Base-by-base conservation (phyloP, 2,797 vertebrate genomes). In the Oreonectes daqikongensis region DNA sequence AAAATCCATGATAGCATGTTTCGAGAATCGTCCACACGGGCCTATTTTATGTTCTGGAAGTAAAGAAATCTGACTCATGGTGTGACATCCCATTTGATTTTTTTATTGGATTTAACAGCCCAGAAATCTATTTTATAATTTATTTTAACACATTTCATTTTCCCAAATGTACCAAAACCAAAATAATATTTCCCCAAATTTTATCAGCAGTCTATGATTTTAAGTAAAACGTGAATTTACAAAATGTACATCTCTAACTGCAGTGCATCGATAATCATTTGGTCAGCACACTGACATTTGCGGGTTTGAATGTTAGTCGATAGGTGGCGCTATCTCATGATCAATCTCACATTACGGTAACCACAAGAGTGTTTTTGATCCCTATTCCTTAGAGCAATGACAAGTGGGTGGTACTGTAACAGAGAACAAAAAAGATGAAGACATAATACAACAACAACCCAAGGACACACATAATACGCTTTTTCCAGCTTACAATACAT, bases 401-500 rank as follows among this genome's bases (percentile, higher is more conserved):
- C 75, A 82, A 77, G 65, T 79, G 83, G 83, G 83, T 81, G 83
- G 72, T 73, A 44, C 81, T 77, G 75, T 53, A 46, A 40, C 75
- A 72, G 53, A 76, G 72, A 65, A 79, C 76, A 66, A 74, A 70
- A 71, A 69, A 79, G 72, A 83, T 77, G 77, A 73, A 73, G 69
- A 74, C 77, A 68, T 72, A 68, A 60, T 60, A 42, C 42, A 77
- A 42, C 75, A 70, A 77, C 75, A 77, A 70, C 57, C 75, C 32
- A 55, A 64, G 67, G 67, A 64, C 20, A 55, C 61, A 53, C 63
- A 52, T 52, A 20, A 50, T 15, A 28, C 18, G 7, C n/a, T 18
- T 11, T 52, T 48, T 38, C 22, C 4, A 68, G 11, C 11, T 35
- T n/a, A 17, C 7, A 42, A 42, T 38, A 22, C 35, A 30, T 42